These are phyloP conservation scores for Halichondria panicea DNA, from an alignment of 37 sponge, comb jelly and placozoan genomes.

Conservation along the genomic window DNA sequence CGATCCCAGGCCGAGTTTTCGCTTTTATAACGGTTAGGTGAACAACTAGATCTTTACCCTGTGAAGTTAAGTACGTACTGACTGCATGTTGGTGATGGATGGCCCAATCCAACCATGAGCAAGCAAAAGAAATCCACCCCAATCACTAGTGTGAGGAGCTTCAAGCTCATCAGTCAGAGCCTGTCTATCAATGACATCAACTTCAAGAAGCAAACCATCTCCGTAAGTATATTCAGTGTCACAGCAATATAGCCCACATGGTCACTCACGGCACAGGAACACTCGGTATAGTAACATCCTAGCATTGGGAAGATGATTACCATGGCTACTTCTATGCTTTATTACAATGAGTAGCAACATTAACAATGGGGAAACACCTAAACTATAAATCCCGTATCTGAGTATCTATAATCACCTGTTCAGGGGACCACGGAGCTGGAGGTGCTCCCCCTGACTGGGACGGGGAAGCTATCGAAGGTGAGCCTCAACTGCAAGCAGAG, in stretches of 20 bases:
- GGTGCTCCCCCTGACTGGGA: slow-evolving; percentile 52
- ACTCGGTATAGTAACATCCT: no score
- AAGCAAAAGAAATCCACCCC: slow-evolving; percentile 47
- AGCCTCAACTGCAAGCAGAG: slow-evolving; percentile 82
- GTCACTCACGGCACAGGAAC: no score
- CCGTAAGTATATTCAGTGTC: slow-evolving; percentile 18
- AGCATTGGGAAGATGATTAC: no score
- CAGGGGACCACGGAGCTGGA: slow-evolving; percentile 75
- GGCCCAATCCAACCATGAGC: slow-evolving; percentile 33
- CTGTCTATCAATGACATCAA: slow-evolving; percentile 68
- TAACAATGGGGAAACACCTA: not conserved
- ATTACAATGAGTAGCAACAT: no score
- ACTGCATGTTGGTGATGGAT: no score
- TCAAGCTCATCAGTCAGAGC: slow-evolving; percentile 59
- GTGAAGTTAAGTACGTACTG: no score
- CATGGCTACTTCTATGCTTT: no score
- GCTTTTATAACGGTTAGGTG: no score
- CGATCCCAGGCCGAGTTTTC: no score
- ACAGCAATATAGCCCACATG: no score
- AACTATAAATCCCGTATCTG: not conserved
- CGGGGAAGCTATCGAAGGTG: slow-evolving; percentile 61
- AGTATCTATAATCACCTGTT: not conserved
- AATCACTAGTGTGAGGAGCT: slow-evolving; percentile 25
- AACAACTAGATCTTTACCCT: no score
- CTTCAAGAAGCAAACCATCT: slow-evolving; percentile 58